Evolutionary conservation across 2,888 invertebrate species (phyloP), one percentile per base, ranked within the genome.

Genomic region (Desoria tigrina): DNA sequence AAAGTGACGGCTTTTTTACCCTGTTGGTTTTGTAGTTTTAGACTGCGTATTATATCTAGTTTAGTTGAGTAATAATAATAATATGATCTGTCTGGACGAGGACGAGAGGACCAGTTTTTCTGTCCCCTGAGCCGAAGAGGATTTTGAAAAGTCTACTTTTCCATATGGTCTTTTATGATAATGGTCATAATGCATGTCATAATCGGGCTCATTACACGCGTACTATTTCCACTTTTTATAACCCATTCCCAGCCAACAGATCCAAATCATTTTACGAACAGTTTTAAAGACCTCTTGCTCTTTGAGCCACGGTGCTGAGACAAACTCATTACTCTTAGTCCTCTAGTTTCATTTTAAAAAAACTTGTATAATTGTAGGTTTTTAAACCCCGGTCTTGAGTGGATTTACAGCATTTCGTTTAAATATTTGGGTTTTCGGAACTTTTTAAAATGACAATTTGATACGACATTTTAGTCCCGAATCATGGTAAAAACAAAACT

Each of bases 121-220:
- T 58, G 58, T 58, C 58, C 42, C 24, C n/a, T n/a, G 23, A 24
- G 45, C 6, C 37, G n/a, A 32, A 45, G 45, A 45, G 45, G n/a
- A n/a, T n/a, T n/a, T n/a, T n/a, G n/a, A n/a, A n/a, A n/a, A n/a
- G n/a, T n/a, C n/a, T n/a, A n/a, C n/a, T n/a, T n/a, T n/a, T 45
- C 45, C 45, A 45, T 45, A 45, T 6, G 9, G 21, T 9, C n/a
- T 16, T 32, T 18, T 27, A 45, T 27, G 24, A 7, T 58, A 58
- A 58, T 62, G 53, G 62, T 61, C 28, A 53, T 61, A 61, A 61
- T 54, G 54, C 61, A 61, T 61, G 61, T 63, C 63, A 63, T 63
- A 63, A 63, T 63, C 63, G 28, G 28, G 49, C 63, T 63, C 63
- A 63, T 63, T 63, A 63, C 63, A 50, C 50, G 57, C 61, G 32